These are phyloP conservation scores for Rhea americana DNA, from an alignment of 2,113 vertebrate species.

Conservation along the genomic window DNA sequence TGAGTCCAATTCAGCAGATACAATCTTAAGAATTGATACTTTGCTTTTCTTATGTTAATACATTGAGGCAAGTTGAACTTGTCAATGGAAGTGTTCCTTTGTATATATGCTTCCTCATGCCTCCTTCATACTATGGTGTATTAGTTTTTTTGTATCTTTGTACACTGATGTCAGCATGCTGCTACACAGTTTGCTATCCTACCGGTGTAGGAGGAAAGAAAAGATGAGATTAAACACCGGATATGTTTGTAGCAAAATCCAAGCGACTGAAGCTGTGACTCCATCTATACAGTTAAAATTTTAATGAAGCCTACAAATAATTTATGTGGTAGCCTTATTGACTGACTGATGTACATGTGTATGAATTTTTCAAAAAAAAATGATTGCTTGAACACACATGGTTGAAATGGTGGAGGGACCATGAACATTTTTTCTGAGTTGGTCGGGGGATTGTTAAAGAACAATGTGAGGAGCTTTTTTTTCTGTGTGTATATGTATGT, in stretches of 20 bases:
- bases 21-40: neutral
- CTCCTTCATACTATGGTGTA: neutral
- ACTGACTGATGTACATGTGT: neutral
- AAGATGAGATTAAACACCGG: neutral
- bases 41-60: neutral
- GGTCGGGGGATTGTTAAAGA: neutral
- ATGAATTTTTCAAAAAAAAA: neutral
- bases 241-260: neutral
- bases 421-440: neutral
- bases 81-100: neutral
- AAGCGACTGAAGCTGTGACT: neutral
- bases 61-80: neutral
- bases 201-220: neutral
- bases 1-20: slow-evolving; percentile 25
- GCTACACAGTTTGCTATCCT: neutral
- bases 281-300: neutral
- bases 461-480: neutral
- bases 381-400: neutral
- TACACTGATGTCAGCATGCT: neutral
- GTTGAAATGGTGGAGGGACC: neutral
- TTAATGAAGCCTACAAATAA: neutral
- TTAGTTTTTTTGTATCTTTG: neutral
- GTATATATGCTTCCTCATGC: neutral
- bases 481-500: neutral
- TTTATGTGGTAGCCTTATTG: neutral